These are phyloP conservation scores for Polydrusus cervinus DNA, from an alignment of 2,888 invertebrate species.

Conservation along the genomic window DNA sequence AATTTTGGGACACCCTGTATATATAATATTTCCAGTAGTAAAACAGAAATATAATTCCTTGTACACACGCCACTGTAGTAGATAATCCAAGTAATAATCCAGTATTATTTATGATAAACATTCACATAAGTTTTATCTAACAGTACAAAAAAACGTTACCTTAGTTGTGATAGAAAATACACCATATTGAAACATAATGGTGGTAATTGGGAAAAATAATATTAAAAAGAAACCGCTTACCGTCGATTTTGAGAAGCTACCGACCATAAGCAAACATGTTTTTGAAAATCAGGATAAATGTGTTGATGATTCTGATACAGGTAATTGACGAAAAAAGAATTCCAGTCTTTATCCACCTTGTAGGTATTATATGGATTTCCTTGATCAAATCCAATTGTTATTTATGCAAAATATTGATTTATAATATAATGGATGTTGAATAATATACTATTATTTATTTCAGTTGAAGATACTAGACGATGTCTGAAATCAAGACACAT, in stretches of 20 bases:
- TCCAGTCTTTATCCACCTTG: too few species aligned
- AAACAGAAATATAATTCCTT: too few species aligned
- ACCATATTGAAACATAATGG: background rate
- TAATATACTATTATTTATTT: constrained; percentile 51
- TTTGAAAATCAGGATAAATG: constrained; percentile 42
- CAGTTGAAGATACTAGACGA: constrained; percentile 78
- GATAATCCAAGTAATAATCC: background rate
- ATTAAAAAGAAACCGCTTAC: constrained; percentile 20
- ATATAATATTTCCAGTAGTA: too few species aligned
- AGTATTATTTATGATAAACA: background rate
- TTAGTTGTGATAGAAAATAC: background rate
- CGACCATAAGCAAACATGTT: constrained; percentile 44
- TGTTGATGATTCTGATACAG: constrained; percentile 36
- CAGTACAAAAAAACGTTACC: background rate
- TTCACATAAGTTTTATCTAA: background rate
- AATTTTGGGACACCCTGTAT: too few species aligned
- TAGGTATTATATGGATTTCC: too few species aligned
- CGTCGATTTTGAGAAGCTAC: constrained; percentile 38
- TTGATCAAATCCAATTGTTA: too few species aligned
- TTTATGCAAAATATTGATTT: too few species aligned
- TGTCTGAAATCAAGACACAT: constrained; percentile 84
- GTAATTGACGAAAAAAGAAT: constrained; percentile 5
- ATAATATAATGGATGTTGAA: too few species aligned
- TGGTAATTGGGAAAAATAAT: constrained; percentile 20
- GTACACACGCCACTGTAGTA: background rate